phyloP scores from a whole-genome alignment of 53 echinoderm and acorn worm genomes.

The Antedon mediterranea region DNA sequence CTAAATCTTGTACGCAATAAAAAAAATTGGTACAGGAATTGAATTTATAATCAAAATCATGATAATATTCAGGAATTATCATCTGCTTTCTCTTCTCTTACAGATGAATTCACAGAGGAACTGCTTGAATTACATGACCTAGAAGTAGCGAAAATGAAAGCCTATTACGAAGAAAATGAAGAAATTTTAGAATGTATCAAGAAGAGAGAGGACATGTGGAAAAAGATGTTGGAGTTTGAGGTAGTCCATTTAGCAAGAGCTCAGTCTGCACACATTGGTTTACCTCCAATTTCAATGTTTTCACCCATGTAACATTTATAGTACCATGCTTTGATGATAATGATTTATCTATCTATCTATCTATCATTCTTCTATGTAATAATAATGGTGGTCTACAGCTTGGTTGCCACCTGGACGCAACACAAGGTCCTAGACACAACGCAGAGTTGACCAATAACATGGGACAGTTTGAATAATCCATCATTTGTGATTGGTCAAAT shows the following conservation, averaged over 20 bases:
- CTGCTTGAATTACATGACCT: constrained; percentile 65
- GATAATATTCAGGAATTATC: not conserved
- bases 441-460: too few species aligned
- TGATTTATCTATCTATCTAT: not conserved
- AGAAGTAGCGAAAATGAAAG: constrained; percentile 54
- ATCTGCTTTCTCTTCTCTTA: not conserved
- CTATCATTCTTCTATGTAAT: too few species aligned
- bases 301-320: constrained; percentile 17
- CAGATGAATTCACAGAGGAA: constrained; percentile 81
- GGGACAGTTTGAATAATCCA: too few species aligned
- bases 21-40: not conserved
- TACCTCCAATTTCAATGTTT: constrained; percentile 31
- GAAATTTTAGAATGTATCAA: constrained; percentile 59
- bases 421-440: too few species aligned
- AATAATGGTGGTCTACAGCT: too few species aligned
- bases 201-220: constrained; percentile 98
- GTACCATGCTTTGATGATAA: not conserved
- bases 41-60: not conserved
- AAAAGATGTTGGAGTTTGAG: constrained; percentile 99
- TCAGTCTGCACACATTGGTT: not conserved
- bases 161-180: constrained; percentile 68
- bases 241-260: constrained; percentile 18
- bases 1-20: too few species aligned
- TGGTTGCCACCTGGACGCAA: too few species aligned
- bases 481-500: too few species aligned